A percentile compares a stretch with the other conserved stretches of the same genome.
phyloP scores from a whole-genome alignment of 2,888 invertebrate genomes.

The Slavum lentiscoides region DNA sequence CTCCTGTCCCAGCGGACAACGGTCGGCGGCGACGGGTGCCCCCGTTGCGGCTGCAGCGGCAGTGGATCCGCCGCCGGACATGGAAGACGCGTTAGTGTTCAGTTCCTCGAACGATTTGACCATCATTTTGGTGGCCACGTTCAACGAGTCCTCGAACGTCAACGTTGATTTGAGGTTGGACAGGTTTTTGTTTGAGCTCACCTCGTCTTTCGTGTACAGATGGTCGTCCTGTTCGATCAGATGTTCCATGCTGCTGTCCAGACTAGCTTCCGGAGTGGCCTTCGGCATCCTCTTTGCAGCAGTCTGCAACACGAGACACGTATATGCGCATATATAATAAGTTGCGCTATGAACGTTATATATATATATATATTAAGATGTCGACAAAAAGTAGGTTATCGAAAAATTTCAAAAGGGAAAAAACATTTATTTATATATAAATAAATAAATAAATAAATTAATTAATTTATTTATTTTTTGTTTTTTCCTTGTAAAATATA shows the following conservation, averaged over 20 bases:
- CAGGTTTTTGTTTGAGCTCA: conserved; percentile 55
- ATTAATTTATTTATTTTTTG: no score
- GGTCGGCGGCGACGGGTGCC: not conserved
- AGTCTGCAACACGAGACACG: not conserved
- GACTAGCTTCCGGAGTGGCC: conserved; percentile 49
- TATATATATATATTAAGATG: no score
- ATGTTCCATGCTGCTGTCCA: conserved; percentile 54
- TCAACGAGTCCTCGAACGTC: conserved; percentile 56
- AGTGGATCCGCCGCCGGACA: not conserved
- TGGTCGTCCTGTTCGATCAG: conserved; percentile 52
- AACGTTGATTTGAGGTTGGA: conserved; percentile 57
- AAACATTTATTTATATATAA: no score
- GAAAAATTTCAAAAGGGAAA: no score
- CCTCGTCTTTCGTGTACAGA: conserved; percentile 41
- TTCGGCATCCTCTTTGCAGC: conserved; percentile 18
- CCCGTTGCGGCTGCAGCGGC: not conserved
- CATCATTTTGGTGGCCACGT: conserved; percentile 44
- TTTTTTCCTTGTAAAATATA: no score
- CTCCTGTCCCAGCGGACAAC: not conserved
- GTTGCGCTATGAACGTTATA: no score
- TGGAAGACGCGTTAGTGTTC: conserved; percentile 34
- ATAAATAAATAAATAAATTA: no score
- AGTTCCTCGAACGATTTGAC: conserved; percentile 43
- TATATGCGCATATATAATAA: no score
- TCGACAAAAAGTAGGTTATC: no score